Percentiles rank a stretch among this genome's conserved stretches.
phyloP scores from a whole-genome alignment of 2,797 vertebrate genomes.

The Nyctalus aviator region DNA sequence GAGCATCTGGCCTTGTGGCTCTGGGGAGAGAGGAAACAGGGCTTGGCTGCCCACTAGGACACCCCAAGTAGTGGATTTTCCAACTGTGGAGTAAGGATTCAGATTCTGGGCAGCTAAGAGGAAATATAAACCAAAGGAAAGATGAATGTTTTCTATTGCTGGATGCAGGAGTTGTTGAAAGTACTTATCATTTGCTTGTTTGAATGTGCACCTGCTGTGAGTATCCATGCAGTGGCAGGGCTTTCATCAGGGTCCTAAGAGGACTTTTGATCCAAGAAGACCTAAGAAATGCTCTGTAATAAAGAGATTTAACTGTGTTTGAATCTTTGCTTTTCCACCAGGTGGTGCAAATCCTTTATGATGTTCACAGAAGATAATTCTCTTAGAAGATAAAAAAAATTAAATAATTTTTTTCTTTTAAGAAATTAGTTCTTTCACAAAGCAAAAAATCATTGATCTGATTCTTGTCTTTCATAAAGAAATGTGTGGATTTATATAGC shows the following conservation, averaged over 20 bases:
- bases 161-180: neutral
- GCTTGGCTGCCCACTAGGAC: neutral
- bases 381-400: conserved; percentile 56
- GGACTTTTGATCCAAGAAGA: conserved; percentile 29
- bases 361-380: conserved; percentile 54
- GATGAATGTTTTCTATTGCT: neutral
- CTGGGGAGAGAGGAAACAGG: neutral
- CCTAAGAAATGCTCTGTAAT: neutral
- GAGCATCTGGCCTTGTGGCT: neutral
- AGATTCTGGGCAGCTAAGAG: neutral
- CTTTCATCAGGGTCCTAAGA: conserved; percentile 20
- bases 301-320: conserved; percentile 51
- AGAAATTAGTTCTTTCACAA: neutral
- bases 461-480: conserved; percentile 46
- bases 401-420: neutral
- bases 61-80: neutral
- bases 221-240: rapidly evolving
- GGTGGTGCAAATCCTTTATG: conserved; percentile 77
- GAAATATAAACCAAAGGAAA: neutral
- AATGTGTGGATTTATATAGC: neutral
- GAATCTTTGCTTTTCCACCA: conserved; percentile 74
- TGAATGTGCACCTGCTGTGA: neutral
- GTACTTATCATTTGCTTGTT: neutral
- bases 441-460: neutral
- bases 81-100: neutral